Conservation (phyloP, 1,140 invertebrate species). For the Trichonephila clavata region DNA sequence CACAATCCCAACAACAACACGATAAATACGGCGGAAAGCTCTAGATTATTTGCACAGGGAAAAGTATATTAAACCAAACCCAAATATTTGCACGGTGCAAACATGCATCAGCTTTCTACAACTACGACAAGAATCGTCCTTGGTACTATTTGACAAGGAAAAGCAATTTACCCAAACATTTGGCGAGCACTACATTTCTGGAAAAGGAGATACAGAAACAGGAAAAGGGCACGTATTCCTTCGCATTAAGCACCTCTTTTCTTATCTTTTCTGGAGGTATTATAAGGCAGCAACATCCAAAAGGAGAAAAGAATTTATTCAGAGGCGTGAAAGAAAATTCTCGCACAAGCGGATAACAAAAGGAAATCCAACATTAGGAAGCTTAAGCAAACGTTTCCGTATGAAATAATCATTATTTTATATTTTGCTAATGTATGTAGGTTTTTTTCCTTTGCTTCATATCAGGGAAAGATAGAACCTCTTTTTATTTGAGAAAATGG, state of each 20-base stretch:
- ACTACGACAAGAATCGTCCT: neutral
- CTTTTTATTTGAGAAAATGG: neutral
- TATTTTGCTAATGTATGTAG: neutral
- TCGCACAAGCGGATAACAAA: conserved; percentile 1
- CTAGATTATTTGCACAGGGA: neutral
- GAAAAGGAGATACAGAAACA: neutral
- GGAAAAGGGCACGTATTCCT: conserved; percentile 32
- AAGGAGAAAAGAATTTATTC: neutral
- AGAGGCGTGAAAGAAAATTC: neutral
- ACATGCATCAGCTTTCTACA: neutral
- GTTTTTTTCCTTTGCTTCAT: neutral
- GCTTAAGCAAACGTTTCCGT: neutral
- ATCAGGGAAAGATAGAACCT: neutral
- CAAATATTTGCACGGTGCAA: conserved; percentile 42
- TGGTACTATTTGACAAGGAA: neutral
- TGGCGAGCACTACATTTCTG: neutral
- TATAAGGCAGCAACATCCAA: neutral
- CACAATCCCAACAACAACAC: too few species aligned
- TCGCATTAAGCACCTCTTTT: conserved; percentile 17
- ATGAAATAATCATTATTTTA: conserved; percentile 1
- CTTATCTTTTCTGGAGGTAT: neutral
- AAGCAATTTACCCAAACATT: conserved; percentile 15
- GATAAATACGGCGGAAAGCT: neutral
- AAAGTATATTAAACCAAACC: neutral
- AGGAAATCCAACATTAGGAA: neutral